Evolutionary conservation across 2,888 invertebrate genomes (phyloP).

Genomic region (Meganola albula): DNA sequence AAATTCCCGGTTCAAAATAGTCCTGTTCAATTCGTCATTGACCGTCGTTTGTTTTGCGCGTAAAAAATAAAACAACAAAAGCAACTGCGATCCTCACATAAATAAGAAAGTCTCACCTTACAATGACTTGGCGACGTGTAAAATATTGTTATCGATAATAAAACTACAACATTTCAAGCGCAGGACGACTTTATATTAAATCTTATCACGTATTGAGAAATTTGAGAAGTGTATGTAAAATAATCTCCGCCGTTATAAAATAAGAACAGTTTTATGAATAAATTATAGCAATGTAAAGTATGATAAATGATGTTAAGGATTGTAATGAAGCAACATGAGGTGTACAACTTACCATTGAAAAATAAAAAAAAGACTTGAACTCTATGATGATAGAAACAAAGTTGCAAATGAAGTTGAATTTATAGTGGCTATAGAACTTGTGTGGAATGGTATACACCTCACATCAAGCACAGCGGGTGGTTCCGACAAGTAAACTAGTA

Average conservation of each 20-base stretch:
- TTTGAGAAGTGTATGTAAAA: slow-evolving; percentile 67
- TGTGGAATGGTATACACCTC: slow-evolving; percentile 57
- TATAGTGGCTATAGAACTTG: slow-evolving; percentile 43
- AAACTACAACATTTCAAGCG: slow-evolving; percentile 56
- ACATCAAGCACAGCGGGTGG: slow-evolving; percentile 73
- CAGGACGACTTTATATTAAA: slow-evolving; percentile 54
- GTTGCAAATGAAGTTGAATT: slow-evolving; percentile 35
- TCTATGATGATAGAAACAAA: slow-evolving; percentile 31
- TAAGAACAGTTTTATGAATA: slow-evolving; percentile 66
- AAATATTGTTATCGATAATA: slow-evolving; percentile 71
- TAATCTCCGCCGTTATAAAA: slow-evolving; percentile 63
- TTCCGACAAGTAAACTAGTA: slow-evolving; percentile 67
- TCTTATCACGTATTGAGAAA: slow-evolving; percentile 69
- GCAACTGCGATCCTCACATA: slow-evolving; percentile 45
- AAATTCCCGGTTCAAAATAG: slow-evolving; percentile 35
- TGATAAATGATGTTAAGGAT: slow-evolving; percentile 72
- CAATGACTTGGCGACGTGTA: slow-evolving; percentile 65
- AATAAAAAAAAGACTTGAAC: slow-evolving; percentile 26
- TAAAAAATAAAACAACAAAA: no score
- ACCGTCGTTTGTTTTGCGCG: no score
- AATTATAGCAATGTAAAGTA: slow-evolving; percentile 74
- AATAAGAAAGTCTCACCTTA: slow-evolving; percentile 57
- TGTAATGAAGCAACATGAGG: slow-evolving; percentile 68
- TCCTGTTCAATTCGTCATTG: no score
- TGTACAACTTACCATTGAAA: slow-evolving; percentile 47